Conservation (phyloP, 2,888 invertebrate species). For the Apodemia mormo region DNA sequence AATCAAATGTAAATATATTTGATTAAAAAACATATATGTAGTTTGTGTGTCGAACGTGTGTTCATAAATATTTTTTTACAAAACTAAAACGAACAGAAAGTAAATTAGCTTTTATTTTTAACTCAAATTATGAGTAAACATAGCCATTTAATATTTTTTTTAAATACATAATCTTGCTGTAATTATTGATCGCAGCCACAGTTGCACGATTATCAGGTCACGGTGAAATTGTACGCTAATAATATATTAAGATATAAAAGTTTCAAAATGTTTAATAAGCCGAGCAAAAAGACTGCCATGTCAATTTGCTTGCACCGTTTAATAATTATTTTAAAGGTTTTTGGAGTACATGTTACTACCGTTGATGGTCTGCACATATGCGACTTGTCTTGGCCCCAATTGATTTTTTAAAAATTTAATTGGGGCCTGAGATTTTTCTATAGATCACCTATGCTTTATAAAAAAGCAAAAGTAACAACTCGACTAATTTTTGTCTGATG, state of each 20-base stretch:
- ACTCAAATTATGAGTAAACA: too few species aligned
- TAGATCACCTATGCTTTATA: background rate
- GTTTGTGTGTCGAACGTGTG: too few species aligned
- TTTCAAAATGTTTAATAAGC: slow-evolving; percentile 19
- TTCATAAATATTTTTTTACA: too few species aligned
- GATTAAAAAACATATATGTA: too few species aligned
- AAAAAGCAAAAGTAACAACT: background rate
- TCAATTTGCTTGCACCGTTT: slow-evolving; percentile 17
- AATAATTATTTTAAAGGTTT: slow-evolving; percentile 18
- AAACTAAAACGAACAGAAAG: too few species aligned
- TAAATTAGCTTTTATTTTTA: too few species aligned
- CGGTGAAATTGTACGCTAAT: slow-evolving; percentile 30
- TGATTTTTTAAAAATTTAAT: background rate
- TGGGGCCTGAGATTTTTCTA: background rate
- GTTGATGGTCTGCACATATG: slow-evolving; percentile 1
- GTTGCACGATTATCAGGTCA: slow-evolving; percentile 35
- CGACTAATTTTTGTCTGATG: too few species aligned
- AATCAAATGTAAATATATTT: too few species aligned
- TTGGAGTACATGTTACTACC: slow-evolving; percentile 12
- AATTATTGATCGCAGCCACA: background rate
- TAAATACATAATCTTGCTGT: background rate
- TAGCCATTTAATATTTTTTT: too few species aligned
- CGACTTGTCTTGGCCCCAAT: slow-evolving; percentile 1
- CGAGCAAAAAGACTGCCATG: slow-evolving; percentile 16
- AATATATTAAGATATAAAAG: slow-evolving; percentile 20